Conservation (phyloP, 2,113 vertebrate species). For the Hylia prasina region DNA sequence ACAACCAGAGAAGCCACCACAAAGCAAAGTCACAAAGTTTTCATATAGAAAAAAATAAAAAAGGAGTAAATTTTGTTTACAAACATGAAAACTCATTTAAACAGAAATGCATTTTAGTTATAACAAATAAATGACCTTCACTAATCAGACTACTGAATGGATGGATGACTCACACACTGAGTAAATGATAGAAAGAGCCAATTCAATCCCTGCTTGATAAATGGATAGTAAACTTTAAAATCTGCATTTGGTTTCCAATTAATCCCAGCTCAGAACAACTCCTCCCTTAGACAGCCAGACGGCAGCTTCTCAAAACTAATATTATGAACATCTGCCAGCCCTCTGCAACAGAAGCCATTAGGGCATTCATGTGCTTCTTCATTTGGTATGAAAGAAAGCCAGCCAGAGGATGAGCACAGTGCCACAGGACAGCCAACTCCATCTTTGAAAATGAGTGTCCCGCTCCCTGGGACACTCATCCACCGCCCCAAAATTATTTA, state of each 20-base stretch:
- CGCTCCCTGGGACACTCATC: not conserved
- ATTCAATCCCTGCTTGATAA: conserved; percentile 56
- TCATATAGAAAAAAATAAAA: not conserved
- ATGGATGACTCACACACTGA: not conserved
- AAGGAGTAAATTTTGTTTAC: conserved; percentile 51
- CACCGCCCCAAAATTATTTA: not conserved
- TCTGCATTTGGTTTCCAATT: conserved; percentile 44
- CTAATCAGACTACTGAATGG: conserved; percentile 24
- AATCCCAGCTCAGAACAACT: conserved; percentile 44
- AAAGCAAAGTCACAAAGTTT: conserved; percentile 8
- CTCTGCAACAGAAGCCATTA: not conserved
- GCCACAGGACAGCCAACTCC: not conserved
- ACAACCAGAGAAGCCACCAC: conserved; percentile 5
- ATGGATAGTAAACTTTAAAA: conserved; percentile 55
- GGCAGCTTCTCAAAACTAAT: not conserved
- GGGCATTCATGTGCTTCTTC: not conserved
- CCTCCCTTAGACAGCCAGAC: conserved; percentile 26
- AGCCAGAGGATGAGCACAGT: not conserved
- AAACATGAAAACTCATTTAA: conserved; percentile 60
- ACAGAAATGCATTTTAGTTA: conserved; percentile 60
- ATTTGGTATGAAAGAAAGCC: not conserved
- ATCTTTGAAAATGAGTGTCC: not conserved
- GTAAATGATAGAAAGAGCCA: conserved; percentile 42
- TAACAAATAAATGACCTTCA: conserved; percentile 48
- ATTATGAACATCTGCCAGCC: not conserved